phyloP scores from a whole-genome alignment of 2,888 invertebrate species.

The Calliopum simillimum region DNA sequence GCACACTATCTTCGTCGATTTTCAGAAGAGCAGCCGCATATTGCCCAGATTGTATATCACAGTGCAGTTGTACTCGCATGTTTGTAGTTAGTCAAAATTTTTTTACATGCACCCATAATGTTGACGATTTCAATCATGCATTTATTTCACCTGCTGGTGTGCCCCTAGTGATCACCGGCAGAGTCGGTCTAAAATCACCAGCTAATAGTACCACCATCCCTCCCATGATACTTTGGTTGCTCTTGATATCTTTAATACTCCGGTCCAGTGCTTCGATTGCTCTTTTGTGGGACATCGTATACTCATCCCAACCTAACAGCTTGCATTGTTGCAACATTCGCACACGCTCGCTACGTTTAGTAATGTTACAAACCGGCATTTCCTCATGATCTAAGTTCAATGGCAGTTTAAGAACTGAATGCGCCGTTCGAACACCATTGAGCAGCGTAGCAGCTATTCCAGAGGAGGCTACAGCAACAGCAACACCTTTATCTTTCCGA shows the following conservation, averaged over 20 bases:
- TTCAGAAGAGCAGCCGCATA: no score
- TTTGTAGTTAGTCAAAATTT: no score
- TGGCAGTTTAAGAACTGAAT: slow-evolving; percentile 12
- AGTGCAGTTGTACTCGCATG: no score
- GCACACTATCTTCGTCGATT: no score
- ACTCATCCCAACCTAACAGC: slow-evolving; percentile 32
- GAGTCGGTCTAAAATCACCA: slow-evolving; percentile 1
- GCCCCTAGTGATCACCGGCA: not conserved
- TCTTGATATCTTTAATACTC: not conserved
- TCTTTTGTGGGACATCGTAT: slow-evolving; percentile 36
- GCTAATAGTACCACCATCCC: not conserved
- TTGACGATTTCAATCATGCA: not conserved
- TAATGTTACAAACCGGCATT: slow-evolving; percentile 35
- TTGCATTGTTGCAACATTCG: slow-evolving; percentile 28
- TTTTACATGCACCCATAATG: not conserved
- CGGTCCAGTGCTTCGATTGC: not conserved
- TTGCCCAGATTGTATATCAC: no score
- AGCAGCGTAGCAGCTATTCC: slow-evolving; percentile 28
- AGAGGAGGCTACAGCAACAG: no score
- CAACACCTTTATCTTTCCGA: slow-evolving; percentile 11
- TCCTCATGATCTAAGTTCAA: slow-evolving; percentile 10
- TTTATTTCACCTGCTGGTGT: not conserved
- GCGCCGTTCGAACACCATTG: slow-evolving; percentile 11
- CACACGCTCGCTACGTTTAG: slow-evolving; percentile 18
- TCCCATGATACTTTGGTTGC: not conserved